Percentiles rank a stretch among this genome's conserved stretches.
Conservation (phyloP, 2,113 vertebrate genomes). For the Anoplopoma fimbria region DNA sequence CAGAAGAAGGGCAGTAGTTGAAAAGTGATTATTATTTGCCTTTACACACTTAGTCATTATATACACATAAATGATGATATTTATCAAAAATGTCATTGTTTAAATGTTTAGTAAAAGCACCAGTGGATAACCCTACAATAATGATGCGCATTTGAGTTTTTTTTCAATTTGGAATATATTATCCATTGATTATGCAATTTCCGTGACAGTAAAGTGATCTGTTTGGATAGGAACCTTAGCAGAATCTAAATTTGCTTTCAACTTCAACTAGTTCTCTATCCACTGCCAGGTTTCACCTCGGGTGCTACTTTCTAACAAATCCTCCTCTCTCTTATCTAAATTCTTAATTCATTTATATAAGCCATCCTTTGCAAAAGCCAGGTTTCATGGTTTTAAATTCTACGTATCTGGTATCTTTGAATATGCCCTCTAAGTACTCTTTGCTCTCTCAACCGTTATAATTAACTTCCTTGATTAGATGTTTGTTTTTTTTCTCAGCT, state of each 20-base stretch:
- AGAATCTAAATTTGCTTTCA: too few relatives aligned
- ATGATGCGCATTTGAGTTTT: too few relatives aligned
- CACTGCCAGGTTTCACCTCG: too few relatives aligned
- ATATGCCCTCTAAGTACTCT: constrained; percentile 9
- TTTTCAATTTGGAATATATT: too few relatives aligned
- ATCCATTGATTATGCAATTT: too few relatives aligned
- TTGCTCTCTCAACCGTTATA: constrained; percentile 30
- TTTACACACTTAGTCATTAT: neutral
- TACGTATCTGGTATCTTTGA: neutral
- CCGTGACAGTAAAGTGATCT: too few relatives aligned
- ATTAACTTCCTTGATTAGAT: constrained; percentile 59
- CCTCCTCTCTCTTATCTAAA: neutral
- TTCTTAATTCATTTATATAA: constrained; percentile 14
- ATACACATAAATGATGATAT: neutral
- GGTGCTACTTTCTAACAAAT: constrained; percentile 13
- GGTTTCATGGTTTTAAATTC: constrained; percentile 11
- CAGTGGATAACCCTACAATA: too few relatives aligned
- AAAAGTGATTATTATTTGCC: neutral
- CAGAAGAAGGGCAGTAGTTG: neutral
- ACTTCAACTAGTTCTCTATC: too few relatives aligned
- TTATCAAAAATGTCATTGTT: neutral
- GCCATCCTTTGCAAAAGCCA: neutral
- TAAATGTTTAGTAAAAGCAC: too few relatives aligned
- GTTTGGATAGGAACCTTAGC: too few relatives aligned
- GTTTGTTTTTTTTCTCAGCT: constrained; percentile 46